Base-by-base conservation (phyloP, 2,888 invertebrate species). In the Caradrina clavipalpis region DNA sequence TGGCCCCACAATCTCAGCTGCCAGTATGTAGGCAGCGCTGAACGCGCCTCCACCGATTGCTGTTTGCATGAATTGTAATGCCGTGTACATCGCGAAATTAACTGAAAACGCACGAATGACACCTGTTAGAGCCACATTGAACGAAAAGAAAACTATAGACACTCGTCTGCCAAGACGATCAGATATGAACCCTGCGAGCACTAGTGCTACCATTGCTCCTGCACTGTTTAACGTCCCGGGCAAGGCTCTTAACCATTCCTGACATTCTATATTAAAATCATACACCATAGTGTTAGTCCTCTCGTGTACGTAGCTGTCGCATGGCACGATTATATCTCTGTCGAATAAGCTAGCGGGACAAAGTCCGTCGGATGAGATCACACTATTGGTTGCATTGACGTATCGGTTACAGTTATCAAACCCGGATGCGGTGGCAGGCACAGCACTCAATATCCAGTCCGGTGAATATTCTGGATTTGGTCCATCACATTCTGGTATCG, bases 1-100 rank as follows among this genome's bases (percentile, higher is more conserved):
- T 22, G 97, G 97, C 0, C 98, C 98, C 17, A 98, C 98, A 82
- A 98, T 93, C 93, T 98, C 98, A 81, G 98, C 97, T 42, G 97
- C 97, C 96, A 94, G 75, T 90, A 96, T 94, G 74, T 95, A 95
- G n/a, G 90, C 91, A 15, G 95, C 95, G 73, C 95, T 95, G 65
- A 90, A 95, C 17, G 92, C 85, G 21, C 95, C 95, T 4, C 95
- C 95, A 39, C 95, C 95, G 47, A 95, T 86, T n/a, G 94, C 93
- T 7, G 92, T 92, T 71, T 95, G 94, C 73, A 94, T 82, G 76
- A 95, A 93, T 72, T 95, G 95, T 49, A 95, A 79, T 15, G 91
- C 84, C 17, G 91, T 87, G 80, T 94, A 95, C 95, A 95, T 95
- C 4, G 89, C 85, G 60, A 94, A 94, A 81, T 94, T 95, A 1